Evolutionary conservation across 2,113 vertebrate genomes (phyloP).

Genomic region (Ctenomys sociabilis): DNA sequence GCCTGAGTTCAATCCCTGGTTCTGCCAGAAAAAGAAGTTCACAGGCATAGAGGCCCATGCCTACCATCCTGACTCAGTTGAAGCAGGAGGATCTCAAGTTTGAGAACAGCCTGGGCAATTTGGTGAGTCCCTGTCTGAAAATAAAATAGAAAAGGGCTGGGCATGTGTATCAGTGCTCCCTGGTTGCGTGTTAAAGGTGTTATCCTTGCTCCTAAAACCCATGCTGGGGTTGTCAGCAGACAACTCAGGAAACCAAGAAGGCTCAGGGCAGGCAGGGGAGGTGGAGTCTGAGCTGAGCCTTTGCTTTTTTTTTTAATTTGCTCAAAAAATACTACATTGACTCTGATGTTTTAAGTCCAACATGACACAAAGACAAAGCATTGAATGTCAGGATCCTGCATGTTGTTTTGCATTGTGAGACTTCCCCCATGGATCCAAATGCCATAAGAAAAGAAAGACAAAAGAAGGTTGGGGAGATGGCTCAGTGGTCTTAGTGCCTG

Average conservation of each 20-base stretch:
- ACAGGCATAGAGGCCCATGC: neutral
- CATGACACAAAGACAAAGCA: neutral
- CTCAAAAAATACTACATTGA: neutral
- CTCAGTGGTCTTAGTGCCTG: no score
- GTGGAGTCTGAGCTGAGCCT: neutral
- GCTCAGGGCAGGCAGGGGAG: neutral
- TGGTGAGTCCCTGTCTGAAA: neutral
- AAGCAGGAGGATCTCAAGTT: neutral
- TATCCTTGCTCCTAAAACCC: neutral
- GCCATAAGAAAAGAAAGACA: no score
- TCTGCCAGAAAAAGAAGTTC: no score
- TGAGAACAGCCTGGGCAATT: neutral
- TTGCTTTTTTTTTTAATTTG: constrained; percentile 13
- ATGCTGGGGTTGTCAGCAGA: accelerated
- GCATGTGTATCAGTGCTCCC: neutral
- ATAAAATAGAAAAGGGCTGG: neutral
- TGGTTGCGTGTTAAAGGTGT: neutral
- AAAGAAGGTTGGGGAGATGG: no score
- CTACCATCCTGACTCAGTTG: neutral
- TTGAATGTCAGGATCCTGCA: neutral
- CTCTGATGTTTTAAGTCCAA: neutral
- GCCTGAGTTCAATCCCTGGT: no score
- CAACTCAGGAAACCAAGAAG: neutral
- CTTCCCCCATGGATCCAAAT: neutral
- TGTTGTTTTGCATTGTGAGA: no score